Evolutionary conservation across 2,888 invertebrate species (phyloP).

Genomic region (Oligia fasciuncula): DNA sequence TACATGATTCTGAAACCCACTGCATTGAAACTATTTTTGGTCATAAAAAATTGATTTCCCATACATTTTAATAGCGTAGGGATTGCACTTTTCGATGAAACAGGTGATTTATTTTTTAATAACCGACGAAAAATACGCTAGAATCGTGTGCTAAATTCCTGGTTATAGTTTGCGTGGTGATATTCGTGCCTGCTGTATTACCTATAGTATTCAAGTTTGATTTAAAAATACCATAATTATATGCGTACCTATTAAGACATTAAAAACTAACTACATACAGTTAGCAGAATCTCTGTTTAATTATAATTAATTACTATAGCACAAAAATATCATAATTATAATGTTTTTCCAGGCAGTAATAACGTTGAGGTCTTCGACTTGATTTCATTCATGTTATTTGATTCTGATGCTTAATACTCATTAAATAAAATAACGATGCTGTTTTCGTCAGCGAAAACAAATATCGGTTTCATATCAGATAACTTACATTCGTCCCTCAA

Average conservation of each 20-base stretch:
- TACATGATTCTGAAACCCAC: neutral
- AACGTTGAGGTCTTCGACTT: neutral
- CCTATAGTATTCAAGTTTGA: too few species aligned
- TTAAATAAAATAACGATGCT: constrained; percentile 9
- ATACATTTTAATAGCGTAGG: neutral
- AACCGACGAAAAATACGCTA: neutral
- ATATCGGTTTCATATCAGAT: constrained; percentile 25
- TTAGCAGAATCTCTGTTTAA: neutral
- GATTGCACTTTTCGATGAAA: neutral
- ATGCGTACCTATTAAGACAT: too few species aligned
- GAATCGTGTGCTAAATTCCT: too few species aligned
- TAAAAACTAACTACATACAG: too few species aligned
- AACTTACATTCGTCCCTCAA: constrained; percentile 32
- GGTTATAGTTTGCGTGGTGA: neutral
- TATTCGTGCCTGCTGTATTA: too few species aligned
- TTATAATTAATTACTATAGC: neutral
- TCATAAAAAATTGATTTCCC: neutral
- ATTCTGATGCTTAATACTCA: neutral
- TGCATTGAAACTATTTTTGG: too few species aligned
- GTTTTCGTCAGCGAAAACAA: constrained; percentile 16
- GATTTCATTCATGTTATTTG: neutral
- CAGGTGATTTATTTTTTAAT: neutral
- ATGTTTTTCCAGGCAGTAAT: neutral
- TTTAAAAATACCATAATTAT: too few species aligned
- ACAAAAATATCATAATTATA: neutral